Conservation (phyloP, 1,140 invertebrate species). For the Heterodera schachtii region DNA sequence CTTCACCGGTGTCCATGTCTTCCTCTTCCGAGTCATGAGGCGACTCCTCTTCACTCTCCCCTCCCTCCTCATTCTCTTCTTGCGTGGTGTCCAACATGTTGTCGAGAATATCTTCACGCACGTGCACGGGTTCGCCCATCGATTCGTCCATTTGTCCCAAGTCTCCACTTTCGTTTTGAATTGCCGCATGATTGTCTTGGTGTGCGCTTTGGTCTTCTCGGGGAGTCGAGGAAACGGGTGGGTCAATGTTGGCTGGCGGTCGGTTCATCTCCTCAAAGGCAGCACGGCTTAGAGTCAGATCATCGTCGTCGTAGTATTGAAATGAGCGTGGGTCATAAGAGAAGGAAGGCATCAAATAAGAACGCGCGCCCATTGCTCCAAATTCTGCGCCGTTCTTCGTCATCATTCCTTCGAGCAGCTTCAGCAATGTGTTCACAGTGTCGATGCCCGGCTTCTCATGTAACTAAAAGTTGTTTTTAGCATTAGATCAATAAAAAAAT, state of each 20-base stretch:
- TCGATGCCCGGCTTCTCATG: constrained; percentile 39
- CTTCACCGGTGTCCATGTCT: constrained; percentile 39
- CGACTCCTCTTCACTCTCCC: constrained; percentile 22
- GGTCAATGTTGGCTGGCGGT: neutral
- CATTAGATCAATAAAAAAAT: neutral
- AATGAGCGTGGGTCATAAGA: neutral
- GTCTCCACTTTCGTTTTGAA: neutral
- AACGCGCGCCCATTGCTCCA: neutral
- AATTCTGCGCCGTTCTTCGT: neutral
- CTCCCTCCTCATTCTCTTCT: constrained; percentile 44
- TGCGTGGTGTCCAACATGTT: neutral
- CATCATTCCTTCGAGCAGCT: constrained; percentile 33
- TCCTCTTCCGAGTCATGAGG: constrained; percentile 47
- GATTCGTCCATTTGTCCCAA: constrained; percentile 1
- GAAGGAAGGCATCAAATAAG: neutral
- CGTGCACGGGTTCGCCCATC: neutral
- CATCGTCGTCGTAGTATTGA: constrained; percentile 9
- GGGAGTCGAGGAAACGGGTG: constrained; percentile 20
- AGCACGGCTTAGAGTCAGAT: neutral
- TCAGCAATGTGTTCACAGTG: constrained; percentile 34
- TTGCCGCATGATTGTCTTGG: neutral
- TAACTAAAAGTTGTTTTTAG: constrained; percentile 3
- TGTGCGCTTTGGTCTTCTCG: constrained; percentile 13
- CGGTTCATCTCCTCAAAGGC: constrained; percentile 18
- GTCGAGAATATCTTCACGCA: neutral